phyloP scores from a whole-genome alignment of 2,888 invertebrate species.

The Pteria penguin region DNA sequence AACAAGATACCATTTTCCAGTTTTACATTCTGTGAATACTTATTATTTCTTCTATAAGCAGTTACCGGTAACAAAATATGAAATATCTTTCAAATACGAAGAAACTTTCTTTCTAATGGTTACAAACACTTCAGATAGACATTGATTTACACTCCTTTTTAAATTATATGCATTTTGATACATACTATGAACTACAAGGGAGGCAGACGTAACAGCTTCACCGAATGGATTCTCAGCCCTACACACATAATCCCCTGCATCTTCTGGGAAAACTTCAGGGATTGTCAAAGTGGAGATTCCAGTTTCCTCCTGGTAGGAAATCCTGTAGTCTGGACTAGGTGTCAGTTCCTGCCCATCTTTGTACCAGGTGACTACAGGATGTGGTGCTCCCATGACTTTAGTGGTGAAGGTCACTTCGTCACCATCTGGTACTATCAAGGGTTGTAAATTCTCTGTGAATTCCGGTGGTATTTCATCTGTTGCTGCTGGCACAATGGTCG shows the following conservation, averaged over 20 bases:
- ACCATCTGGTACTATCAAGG: conserved; percentile 73
- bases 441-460: conserved; percentile 74
- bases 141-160: too few species aligned
- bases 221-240: conserved; percentile 97
- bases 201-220: conserved; percentile 90
- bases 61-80: too few species aligned
- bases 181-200: conserved; percentile 75
- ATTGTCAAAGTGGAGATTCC: conserved; percentile 89
- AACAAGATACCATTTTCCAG: too few species aligned
- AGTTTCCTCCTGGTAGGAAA: conserved; percentile 69
- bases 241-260: conserved; percentile 97
- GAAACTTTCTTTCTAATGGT: too few species aligned
- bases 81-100: too few species aligned
- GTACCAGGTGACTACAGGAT: conserved; percentile 75
- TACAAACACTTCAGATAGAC: too few species aligned
- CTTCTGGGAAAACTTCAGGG: conserved; percentile 97
- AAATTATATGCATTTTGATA: too few species aligned
- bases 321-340: conserved; percentile 69
- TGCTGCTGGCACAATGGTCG: conserved; percentile 60
- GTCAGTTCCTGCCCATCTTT: conserved; percentile 65
- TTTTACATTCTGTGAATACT: too few species aligned
- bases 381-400: conserved; percentile 71
- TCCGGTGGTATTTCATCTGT: conserved; percentile 71
- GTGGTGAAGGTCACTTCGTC: conserved; percentile 70
- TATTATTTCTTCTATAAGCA: too few species aligned